Percentiles rank a stretch among this genome's conserved stretches.
These are phyloP conservation scores for Acronicta psi DNA, from an alignment of 2,888 invertebrate species.

Conservation along the genomic window DNA sequence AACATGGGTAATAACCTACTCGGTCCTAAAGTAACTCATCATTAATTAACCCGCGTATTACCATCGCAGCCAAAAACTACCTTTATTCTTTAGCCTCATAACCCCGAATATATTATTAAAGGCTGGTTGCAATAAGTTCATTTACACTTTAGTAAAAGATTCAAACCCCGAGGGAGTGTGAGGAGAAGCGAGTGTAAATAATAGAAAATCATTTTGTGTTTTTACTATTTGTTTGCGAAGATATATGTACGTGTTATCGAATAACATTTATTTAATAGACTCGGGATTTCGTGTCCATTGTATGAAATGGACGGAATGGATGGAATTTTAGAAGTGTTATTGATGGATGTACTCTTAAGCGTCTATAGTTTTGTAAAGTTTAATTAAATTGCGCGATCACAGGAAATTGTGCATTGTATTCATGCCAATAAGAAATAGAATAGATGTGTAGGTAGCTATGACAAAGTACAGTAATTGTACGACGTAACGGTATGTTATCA, in stretches of 20 bases:
- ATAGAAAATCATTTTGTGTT: conserved; percentile 58
- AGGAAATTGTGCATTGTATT: too few species aligned
- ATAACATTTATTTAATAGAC: conserved; percentile 21
- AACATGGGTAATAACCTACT: conserved; percentile 41
- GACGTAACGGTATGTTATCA: too few species aligned
- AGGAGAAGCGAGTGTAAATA: conserved; percentile 64
- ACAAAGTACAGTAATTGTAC: too few species aligned
- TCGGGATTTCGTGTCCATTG: conserved; percentile 7
- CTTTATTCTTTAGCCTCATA: conserved; percentile 64
- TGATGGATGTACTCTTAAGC: background rate
- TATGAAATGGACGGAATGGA: background rate
- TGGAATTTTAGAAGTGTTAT: background rate
- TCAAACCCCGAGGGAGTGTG: conserved; percentile 66
- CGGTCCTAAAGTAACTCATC: conserved; percentile 51
- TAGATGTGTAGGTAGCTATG: too few species aligned
- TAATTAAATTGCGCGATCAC: too few species aligned
- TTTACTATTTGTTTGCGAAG: conserved; percentile 19
- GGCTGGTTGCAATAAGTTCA: conserved; percentile 69
- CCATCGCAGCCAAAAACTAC: conserved; percentile 60
- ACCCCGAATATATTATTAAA: conserved; percentile 68
- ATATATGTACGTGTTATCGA: conserved; percentile 11
- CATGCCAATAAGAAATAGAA: too few species aligned
- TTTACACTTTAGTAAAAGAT: conserved; percentile 72
- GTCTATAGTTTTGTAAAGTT: too few species aligned
- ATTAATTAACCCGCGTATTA: conserved; percentile 59